Conservation (phyloP, 2,888 invertebrate species). For the Didymodactylos carnosus region DNA sequence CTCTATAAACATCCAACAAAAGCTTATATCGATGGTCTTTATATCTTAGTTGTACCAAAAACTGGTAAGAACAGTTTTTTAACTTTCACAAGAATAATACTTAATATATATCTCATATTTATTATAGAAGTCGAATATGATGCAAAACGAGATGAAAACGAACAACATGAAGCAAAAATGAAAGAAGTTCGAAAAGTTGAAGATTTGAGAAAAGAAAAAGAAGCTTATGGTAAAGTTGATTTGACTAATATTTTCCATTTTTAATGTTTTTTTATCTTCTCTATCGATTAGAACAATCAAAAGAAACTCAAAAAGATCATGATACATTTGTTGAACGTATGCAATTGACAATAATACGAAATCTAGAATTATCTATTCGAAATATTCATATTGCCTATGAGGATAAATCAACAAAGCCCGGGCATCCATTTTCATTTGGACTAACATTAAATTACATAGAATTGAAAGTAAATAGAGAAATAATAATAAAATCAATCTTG, state of each 20-base stretch:
- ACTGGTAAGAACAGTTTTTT: conserved; percentile 18
- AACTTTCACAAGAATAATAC: too few species aligned
- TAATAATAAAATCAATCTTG: not conserved
- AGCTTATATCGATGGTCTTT: conserved; percentile 67
- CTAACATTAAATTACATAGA: conserved; percentile 48
- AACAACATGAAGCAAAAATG: conserved; percentile 53
- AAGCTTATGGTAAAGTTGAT: not conserved
- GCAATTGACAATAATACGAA: conserved; percentile 41
- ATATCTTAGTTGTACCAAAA: conserved; percentile 67
- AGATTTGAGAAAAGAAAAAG: conserved; percentile 37
- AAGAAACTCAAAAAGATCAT: conserved; percentile 23
- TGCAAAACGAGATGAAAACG: conserved; percentile 61
- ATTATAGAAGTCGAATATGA: conserved; percentile 48
- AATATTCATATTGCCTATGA: conserved; percentile 42
- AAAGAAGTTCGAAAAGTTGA: conserved; percentile 55
- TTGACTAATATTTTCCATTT: not conserved
- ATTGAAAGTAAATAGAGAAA: not conserved
- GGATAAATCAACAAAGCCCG: conserved; percentile 38
- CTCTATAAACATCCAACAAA: conserved; percentile 78
- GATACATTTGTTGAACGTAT: conserved; percentile 42
- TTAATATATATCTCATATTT: too few species aligned
- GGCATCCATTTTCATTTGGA: conserved; percentile 46
- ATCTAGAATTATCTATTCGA: conserved; percentile 39
- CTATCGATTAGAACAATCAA: too few species aligned
- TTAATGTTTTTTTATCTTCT: not conserved